These are phyloP conservation scores for Gymnosoma rotundatum DNA, from an alignment of 2,888 invertebrate species.

Conservation along the genomic window DNA sequence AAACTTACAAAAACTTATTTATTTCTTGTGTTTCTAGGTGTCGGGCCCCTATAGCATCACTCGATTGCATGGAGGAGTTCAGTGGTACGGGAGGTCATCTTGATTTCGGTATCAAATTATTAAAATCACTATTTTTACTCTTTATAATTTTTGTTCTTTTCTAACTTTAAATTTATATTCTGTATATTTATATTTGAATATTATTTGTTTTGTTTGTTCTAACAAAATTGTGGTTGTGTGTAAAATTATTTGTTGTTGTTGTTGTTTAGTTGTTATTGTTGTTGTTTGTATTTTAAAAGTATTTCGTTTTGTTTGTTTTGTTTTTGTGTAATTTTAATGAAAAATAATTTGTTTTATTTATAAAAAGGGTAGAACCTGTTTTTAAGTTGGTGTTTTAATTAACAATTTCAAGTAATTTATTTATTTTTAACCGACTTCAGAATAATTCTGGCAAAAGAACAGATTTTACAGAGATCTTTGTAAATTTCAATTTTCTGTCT, in stretches of 20 bases:
- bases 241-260: slow-evolving; percentile 35
- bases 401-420: no score
- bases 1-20: background rate
- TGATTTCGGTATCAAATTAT: slow-evolving; percentile 83
- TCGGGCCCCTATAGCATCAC: slow-evolving; percentile 94
- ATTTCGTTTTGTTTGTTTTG: no score
- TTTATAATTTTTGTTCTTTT: slow-evolving; percentile 69
- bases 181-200: slow-evolving; percentile 43
- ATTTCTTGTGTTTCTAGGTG: slow-evolving; percentile 84
- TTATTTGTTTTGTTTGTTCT: slow-evolving; percentile 32
- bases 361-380: no score
- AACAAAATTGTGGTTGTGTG: slow-evolving; percentile 35
- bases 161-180: slow-evolving; percentile 48
- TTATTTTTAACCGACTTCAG: no score
- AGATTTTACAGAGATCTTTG: no score
- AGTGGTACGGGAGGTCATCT: slow-evolving; percentile 86
- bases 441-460: no score
- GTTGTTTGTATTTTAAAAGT: no score
- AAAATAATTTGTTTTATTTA: no score
- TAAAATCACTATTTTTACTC: slow-evolving; percentile 77
- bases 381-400: no score
- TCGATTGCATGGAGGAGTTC: slow-evolving; percentile 97
- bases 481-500: no score
- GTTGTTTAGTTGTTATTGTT: slow-evolving; percentile 11
- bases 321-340: no score